Percentiles rank a stretch among this genome's conserved stretches.
phyloP scores from a whole-genome alignment of 2,797 vertebrate species.

The Morelia viridis region DNA sequence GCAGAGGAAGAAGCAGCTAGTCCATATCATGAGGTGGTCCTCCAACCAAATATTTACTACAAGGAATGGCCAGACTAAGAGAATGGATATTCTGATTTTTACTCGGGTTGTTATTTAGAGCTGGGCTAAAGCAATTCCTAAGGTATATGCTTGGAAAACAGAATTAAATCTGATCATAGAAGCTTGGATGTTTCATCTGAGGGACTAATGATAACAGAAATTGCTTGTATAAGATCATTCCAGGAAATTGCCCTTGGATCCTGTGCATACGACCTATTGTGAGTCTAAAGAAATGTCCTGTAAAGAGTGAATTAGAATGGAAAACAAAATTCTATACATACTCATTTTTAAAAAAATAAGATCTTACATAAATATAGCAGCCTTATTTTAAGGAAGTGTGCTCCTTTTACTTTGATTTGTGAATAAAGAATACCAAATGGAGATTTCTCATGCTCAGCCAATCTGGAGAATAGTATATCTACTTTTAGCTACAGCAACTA shows the following conservation, averaged over 20 bases:
- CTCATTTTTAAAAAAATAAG: neutral
- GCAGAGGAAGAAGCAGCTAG: neutral
- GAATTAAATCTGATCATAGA: neutral
- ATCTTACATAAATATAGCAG: neutral
- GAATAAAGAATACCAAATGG: neutral
- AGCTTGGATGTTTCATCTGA: neutral
- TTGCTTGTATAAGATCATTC: neutral
- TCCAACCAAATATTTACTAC: neutral
- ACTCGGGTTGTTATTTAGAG: neutral
- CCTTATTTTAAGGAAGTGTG: neutral
- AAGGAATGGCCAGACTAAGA: neutral
- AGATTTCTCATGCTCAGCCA: neutral
- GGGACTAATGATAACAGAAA: neutral
- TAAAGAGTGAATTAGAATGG: neutral
- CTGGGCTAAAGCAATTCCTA: neutral
- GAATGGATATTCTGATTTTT: neutral
- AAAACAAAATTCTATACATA: neutral
- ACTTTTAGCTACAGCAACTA: neutral
- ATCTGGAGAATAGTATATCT: neutral
- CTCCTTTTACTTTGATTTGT: neutral
- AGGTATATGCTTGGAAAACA: neutral
- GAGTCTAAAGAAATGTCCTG: neutral
- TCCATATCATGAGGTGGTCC: neutral
- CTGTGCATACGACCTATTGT: neutral
- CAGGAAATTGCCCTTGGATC: neutral